phyloP scores from a whole-genome alignment of 2,797 vertebrate species.

The Danio albolineatus region DNA sequence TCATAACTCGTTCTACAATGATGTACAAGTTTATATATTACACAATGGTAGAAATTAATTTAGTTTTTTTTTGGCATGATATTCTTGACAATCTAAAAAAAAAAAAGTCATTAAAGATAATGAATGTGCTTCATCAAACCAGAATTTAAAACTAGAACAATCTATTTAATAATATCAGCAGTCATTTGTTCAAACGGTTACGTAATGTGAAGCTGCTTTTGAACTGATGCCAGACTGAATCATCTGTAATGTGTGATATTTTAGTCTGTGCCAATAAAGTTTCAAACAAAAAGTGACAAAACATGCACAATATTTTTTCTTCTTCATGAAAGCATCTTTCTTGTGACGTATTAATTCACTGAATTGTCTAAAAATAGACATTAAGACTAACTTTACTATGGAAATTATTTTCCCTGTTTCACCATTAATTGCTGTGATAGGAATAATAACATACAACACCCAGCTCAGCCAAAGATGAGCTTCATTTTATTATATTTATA shows the following conservation, averaged over 20 bases:
- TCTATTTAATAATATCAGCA: not conserved
- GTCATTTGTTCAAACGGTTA: not conserved
- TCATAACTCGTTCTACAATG: not conserved
- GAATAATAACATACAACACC: no score
- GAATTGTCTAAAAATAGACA: constrained; percentile 1
- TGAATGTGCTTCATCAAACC: not conserved
- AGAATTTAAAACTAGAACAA: not conserved
- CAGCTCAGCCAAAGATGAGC: no score
- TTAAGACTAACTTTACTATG: no score
- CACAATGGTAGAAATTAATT: not conserved
- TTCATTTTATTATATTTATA: no score
- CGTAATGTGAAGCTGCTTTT: not conserved
- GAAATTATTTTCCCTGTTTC: no score
- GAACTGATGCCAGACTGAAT: not conserved
- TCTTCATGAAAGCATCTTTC: not conserved
- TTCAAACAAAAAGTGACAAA: not conserved
- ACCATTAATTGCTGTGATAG: no score
- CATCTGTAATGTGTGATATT: not conserved
- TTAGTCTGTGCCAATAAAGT: not conserved
- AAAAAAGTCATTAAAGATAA: not conserved
- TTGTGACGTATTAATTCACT: not conserved
- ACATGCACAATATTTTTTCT: no score
- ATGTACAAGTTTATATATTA: not conserved
- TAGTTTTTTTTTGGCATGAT: no score
- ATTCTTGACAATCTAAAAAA: no score